Evolutionary conservation across 2,113 vertebrate species (phyloP), one percentile per base, ranked within the genome.

Genomic region (Carassius gibelio): DNA sequence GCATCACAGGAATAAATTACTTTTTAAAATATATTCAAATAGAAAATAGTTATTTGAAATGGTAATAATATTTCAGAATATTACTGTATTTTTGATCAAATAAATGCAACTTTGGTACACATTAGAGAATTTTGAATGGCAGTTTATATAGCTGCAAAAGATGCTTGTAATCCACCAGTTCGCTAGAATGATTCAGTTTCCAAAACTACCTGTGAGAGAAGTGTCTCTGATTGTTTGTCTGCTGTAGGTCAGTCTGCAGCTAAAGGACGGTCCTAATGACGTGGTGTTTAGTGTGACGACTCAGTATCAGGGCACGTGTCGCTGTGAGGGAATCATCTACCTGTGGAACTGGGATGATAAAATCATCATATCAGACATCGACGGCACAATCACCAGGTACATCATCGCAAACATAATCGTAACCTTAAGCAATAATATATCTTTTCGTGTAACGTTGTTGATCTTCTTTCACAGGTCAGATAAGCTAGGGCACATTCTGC

Each of bases 281-380:
- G 96, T 96, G 50, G 93, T 97, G 17, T 99, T 99, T 86, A 99
- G 98, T 3, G 98, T 99, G 76, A 99, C 98, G 77, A 99, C 98
- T 0, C 98, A 99, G 91, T 99, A 98, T 88, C 98, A 99, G 90
- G 98, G 98, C 88, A 99, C 98, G 0, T 99, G 96, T 23, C 97
- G 98, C 85, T 99, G 98, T 0, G 97, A 99, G 88, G 98, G 97
- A 88, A 99, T 96, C 90, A 98, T 99, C 92, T 99, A 99, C 92
- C 90, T 99, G 3, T 99, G 98, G 98, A 95, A 98, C 83, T 99
- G 98, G 98, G 96, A 99, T 9, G 98, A 99, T 89, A 98, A 97
- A 89, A 96, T 99, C 9, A 90, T 99, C 86, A 99, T 99, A 91
- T 99, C 98, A 1, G 98, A 99, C 90, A 99, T 99, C 2, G 98